These are phyloP conservation scores for Drosophila austrosaltans DNA, from an alignment of 2,888 invertebrate species.

Conservation along the genomic window DNA sequence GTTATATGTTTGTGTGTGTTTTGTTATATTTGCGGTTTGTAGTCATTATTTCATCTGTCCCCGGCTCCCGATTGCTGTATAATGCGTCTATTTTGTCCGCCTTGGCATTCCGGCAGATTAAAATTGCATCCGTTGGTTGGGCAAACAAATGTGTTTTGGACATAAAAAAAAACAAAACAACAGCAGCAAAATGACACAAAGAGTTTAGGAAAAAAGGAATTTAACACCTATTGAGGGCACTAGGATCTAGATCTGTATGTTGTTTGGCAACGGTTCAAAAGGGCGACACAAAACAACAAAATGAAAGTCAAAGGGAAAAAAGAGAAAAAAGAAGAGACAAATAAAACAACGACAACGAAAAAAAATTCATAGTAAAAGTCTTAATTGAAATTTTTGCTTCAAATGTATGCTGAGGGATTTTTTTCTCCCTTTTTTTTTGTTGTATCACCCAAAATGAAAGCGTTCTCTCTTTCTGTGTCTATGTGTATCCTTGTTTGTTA, in stretches of 20 bases:
- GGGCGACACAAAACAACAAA: constrained; percentile 49
- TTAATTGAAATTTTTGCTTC: constrained; percentile 79
- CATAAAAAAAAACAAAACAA: constrained; percentile 42
- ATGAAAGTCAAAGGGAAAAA: constrained; percentile 34
- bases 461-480: constrained; percentile 43
- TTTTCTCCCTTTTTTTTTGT: constrained; percentile 41
- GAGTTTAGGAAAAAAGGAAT: not conserved
- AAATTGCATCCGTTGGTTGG: constrained; percentile 73
- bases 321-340: constrained; percentile 24
- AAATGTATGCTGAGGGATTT: constrained; percentile 67
- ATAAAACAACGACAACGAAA: constrained; percentile 25
- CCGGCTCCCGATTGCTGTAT: constrained; percentile 10
- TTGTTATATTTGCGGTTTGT: constrained; percentile 67
- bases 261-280: constrained; percentile 40
- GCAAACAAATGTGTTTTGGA: constrained; percentile 74
- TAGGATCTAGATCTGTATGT: constrained; percentile 1
- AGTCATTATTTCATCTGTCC: constrained; percentile 68
- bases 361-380: constrained; percentile 73
- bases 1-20: constrained; percentile 25
- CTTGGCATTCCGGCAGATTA: constrained; percentile 70
- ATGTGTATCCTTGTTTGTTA: constrained; percentile 68
- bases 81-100: constrained; percentile 29
- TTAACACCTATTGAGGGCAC: constrained; percentile 46
- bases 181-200: constrained; percentile 34
- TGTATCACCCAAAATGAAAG: constrained; percentile 65